A percentile compares a stretch with the other conserved stretches of the same genome.
These are phyloP conservation scores for Clunio marinus DNA, from an alignment of 2,888 invertebrate species.

Conservation along the genomic window DNA sequence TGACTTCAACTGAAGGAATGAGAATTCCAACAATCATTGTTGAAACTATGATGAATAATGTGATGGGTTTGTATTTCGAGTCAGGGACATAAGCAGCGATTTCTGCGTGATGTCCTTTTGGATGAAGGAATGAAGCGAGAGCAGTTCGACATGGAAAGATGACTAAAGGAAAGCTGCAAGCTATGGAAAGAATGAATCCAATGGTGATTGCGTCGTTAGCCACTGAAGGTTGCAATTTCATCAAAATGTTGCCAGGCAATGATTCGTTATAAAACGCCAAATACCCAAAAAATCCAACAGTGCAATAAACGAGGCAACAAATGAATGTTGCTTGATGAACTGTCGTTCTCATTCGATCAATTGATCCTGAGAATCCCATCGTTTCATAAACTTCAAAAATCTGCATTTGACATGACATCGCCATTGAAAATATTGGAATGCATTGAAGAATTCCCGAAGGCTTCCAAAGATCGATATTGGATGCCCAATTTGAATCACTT, in stretches of 20 bases:
- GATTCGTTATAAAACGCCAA: conserved; percentile 72
- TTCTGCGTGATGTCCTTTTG: conserved; percentile 67
- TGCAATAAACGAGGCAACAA: conserved; percentile 84
- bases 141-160: conserved; percentile 95
- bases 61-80: conserved; percentile 75
- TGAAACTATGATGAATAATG: conserved; percentile 68
- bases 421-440: conserved; percentile 94
- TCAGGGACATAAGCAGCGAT: conserved; percentile 76
- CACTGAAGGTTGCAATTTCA: conserved; percentile 76
- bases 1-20: conserved; percentile 90
- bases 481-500: conserved; percentile 58
- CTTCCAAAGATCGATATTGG: conserved; percentile 72
- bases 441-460: conserved; percentile 84
- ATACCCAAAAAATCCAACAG: conserved; percentile 90
- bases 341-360: conserved; percentile 84
- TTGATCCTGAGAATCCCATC: conserved; percentile 64
- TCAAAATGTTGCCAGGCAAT: conserved; percentile 85
- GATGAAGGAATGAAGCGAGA: conserved; percentile 83
- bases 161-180: conserved; percentile 93
- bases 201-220: conserved; percentile 87
- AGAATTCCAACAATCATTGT: conserved; percentile 77
- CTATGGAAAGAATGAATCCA: conserved; percentile 90
- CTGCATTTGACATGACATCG: conserved; percentile 95
- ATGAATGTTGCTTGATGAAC: conserved; percentile 86
- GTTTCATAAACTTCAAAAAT: conserved; percentile 91